These are phyloP conservation scores for Hoplostethus atlanticus DNA, from an alignment of 2,797 vertebrate genomes.

Conservation along the genomic window DNA sequence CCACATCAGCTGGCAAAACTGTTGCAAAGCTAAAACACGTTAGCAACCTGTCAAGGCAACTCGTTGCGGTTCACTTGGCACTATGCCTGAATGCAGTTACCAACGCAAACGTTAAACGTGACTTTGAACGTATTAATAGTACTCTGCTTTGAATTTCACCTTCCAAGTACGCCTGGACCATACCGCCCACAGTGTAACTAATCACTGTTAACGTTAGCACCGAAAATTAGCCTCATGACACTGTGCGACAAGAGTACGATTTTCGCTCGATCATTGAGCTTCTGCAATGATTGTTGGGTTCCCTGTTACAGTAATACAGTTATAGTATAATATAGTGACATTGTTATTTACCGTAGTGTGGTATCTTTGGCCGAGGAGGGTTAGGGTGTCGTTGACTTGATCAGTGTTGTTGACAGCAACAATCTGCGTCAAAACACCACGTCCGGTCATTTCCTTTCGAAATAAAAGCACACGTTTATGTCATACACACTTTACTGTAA, in stretches of 20 bases:
- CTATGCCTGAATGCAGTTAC: background rate
- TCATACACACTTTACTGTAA: too few relatives aligned
- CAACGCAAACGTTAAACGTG: background rate
- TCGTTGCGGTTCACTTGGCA: background rate
- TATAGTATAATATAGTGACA: background rate
- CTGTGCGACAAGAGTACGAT: background rate
- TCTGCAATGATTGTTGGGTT: fast-evolving
- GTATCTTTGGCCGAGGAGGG: constrained; percentile 1
- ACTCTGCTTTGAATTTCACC: background rate
- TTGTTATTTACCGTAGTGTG: constrained; percentile 51
- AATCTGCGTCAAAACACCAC: constrained; percentile 39
- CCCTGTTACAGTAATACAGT: background rate
- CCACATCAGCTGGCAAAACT: constrained; percentile 12
- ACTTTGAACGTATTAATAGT: background rate
- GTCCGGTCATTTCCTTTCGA: constrained; percentile 60
- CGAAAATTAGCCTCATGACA: constrained; percentile 25
- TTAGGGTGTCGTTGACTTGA: constrained; percentile 4
- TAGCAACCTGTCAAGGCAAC: background rate
- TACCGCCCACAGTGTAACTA: background rate
- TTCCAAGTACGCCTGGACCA: background rate
- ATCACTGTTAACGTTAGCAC: constrained; percentile 25
- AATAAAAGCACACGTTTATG: constrained; percentile 17
- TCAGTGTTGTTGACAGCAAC: constrained; percentile 40
- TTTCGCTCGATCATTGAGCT: background rate
- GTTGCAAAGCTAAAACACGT: constrained; percentile 13